A percentile compares a stretch with the other conserved stretches of the same genome.
These are phyloP conservation scores for Acleris holmiana DNA, from an alignment of 2,888 invertebrate species.

Conservation along the genomic window DNA sequence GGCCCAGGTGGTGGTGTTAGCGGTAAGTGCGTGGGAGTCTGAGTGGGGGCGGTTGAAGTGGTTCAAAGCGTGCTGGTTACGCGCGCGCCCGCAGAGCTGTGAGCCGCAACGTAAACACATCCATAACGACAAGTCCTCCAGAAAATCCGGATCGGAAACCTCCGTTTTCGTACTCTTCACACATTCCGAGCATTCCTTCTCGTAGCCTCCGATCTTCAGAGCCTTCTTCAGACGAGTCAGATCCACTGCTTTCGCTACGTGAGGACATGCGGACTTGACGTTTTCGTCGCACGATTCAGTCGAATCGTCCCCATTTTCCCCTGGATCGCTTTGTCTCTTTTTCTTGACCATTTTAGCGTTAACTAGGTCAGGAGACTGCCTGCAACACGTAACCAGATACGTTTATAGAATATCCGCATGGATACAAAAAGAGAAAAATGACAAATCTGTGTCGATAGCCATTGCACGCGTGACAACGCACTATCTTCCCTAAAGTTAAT, in stretches of 20 bases:
- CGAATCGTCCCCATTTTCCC: conserved; percentile 86
- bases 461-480: conserved; percentile 84
- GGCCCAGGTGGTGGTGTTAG: conserved; percentile 88
- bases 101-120: conserved; percentile 93
- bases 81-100: conserved; percentile 88
- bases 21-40: conserved; percentile 89
- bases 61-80: conserved; percentile 88
- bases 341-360: conserved; percentile 88
- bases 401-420: conserved; percentile 79
- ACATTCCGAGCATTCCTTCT: conserved; percentile 85
- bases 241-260: conserved; percentile 88
- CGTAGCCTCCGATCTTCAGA: conserved; percentile 80
- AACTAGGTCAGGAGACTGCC: conserved; percentile 64
- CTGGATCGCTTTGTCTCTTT: conserved; percentile 88
- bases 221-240: conserved; percentile 84
- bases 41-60: conserved; percentile 91
- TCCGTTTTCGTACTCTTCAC: conserved; percentile 75
- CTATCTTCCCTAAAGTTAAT: conserved; percentile 62
- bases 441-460: conserved; percentile 82
- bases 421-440: conserved; percentile 81
- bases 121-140: conserved; percentile 86
- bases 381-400: conserved; percentile 82
- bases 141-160: conserved; percentile 72
- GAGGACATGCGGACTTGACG: conserved; percentile 86
- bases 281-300: conserved; percentile 90